A percentile compares a stretch with the other conserved stretches of the same genome.
Evolutionary conservation across 2,797 vertebrate species (phyloP).

Genomic region (Anas bahamensis): DNA sequence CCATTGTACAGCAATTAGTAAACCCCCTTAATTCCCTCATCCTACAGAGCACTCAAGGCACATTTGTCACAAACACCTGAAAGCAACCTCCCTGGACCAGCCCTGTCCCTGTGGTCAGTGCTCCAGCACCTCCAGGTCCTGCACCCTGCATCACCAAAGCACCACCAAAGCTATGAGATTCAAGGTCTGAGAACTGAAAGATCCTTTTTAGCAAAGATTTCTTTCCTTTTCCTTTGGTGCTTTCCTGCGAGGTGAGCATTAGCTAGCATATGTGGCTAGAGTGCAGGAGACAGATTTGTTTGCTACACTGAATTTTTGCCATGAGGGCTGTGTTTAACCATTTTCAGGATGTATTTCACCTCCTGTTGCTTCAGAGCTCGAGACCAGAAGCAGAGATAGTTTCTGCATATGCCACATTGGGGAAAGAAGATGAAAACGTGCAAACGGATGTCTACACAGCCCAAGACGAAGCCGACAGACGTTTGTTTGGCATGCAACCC

Average conservation of each 20-base stretch:
- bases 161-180: neutral
- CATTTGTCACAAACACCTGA: neutral
- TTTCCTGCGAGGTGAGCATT: neutral
- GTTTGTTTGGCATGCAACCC: neutral
- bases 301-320: neutral
- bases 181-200: neutral
- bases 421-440: neutral
- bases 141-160: neutral
- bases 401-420: neutral
- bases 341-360: neutral
- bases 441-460: neutral
- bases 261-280: neutral
- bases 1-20: neutral
- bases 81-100: neutral
- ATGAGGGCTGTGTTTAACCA: neutral
- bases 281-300: neutral
- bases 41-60: neutral
- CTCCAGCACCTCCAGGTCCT: neutral
- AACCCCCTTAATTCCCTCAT: neutral
- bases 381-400: neutral
- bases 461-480: neutral
- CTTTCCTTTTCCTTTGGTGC: neutral
- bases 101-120: fast-evolving
- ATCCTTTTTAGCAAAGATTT: neutral
- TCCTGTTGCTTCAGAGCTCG: neutral